phyloP scores from a whole-genome alignment of 1,140 invertebrate species.

The Lucilia cuprina region DNA sequence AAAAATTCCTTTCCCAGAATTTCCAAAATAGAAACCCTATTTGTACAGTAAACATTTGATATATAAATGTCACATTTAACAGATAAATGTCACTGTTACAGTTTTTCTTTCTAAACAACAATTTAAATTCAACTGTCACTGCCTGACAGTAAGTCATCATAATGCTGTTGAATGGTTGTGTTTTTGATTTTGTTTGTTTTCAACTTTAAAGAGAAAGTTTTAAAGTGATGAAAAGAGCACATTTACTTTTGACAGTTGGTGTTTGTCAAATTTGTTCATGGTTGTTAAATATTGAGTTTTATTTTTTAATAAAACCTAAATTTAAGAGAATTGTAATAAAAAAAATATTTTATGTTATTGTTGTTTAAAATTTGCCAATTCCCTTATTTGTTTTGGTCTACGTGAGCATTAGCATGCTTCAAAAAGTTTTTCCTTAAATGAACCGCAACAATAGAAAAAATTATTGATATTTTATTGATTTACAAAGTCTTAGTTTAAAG shows the following conservation, averaged over 20 bases:
- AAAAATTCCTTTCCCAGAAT: too few species aligned
- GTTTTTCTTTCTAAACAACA: too few species aligned
- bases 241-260: background rate
- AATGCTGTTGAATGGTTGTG: background rate
- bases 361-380: background rate
- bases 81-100: too few species aligned
- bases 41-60: too few species aligned
- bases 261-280: too few species aligned
- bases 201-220: constrained; percentile 1
- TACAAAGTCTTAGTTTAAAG: background rate
- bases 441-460: too few species aligned
- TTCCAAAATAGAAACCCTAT: too few species aligned
- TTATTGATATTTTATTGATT: background rate
- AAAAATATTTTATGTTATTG: background rate
- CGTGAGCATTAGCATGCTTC: background rate
- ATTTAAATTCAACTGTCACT: too few species aligned
- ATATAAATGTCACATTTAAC: too few species aligned
- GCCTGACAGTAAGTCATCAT: background rate
- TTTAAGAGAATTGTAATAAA: background rate
- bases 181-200: too few species aligned
- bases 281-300: background rate
- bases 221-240: background rate
- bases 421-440: background rate
- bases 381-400: background rate
- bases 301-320: background rate